Evolutionary conservation across 2,888 invertebrate species (phyloP).

Genomic region (Acronicta alni): DNA sequence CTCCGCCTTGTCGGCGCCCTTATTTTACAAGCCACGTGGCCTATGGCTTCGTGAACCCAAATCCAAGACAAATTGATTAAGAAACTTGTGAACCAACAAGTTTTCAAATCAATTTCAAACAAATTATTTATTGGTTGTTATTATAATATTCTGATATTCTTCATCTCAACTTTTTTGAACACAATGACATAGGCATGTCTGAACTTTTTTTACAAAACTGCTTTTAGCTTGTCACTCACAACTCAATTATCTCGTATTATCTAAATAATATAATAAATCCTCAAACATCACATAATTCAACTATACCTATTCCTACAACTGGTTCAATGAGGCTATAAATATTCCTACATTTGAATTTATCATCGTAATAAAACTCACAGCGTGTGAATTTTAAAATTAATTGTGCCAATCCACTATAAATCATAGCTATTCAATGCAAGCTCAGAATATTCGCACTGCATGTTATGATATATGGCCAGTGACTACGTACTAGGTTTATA

Average conservation of each 20-base stretch:
- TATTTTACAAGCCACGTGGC: slow-evolving; percentile 7
- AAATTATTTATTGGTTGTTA: neutral
- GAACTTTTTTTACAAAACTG: too few relatives aligned
- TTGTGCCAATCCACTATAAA: slow-evolving; percentile 39
- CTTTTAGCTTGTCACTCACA: too few relatives aligned
- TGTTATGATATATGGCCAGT: slow-evolving; percentile 41
- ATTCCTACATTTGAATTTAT: slow-evolving; percentile 26
- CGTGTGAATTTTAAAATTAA: slow-evolving; percentile 47
- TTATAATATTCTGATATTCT: too few relatives aligned
- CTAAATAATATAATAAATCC: too few relatives aligned
- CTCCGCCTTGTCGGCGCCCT: slow-evolving; percentile 27
- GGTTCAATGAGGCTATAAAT: slow-evolving; percentile 23
- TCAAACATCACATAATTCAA: neutral
- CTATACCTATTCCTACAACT: neutral
- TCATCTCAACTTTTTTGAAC: too few relatives aligned
- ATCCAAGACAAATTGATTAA: slow-evolving; percentile 10
- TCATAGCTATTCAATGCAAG: slow-evolving; percentile 50
- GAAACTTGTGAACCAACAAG: neutral
- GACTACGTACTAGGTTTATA: slow-evolving; percentile 43
- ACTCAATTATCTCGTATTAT: too few relatives aligned
- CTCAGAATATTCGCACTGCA: slow-evolving; percentile 45
- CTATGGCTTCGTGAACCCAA: slow-evolving; percentile 20
- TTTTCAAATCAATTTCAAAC: neutral
- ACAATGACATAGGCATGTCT: too few relatives aligned
- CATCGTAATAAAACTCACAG: slow-evolving; percentile 36